phyloP scores from a whole-genome alignment of 2,888 invertebrate species.

The Drosophila trichaetosa region DNA sequence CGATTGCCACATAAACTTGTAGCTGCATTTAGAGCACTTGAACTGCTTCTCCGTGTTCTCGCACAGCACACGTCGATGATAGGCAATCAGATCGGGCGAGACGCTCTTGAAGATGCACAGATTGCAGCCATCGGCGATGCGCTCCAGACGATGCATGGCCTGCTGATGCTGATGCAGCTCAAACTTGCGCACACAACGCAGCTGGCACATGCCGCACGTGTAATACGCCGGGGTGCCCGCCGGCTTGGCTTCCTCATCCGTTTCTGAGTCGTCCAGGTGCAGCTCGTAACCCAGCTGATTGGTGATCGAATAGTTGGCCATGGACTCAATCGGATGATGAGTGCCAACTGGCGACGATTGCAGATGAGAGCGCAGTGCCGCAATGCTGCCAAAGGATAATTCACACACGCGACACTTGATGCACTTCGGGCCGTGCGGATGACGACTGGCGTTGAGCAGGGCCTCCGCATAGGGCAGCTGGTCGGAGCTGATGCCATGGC shows the following conservation, averaged over 20 bases:
- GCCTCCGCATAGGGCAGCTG: constrained; percentile 74
- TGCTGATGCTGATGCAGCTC: constrained; percentile 82
- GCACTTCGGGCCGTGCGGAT: constrained; percentile 77
- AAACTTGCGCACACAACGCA: constrained; percentile 80
- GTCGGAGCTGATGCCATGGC: constrained; percentile 69
- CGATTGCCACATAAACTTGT: constrained; percentile 83
- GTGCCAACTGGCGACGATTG: constrained; percentile 35
- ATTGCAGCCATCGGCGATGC: constrained; percentile 86
- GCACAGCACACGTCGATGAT: constrained; percentile 86
- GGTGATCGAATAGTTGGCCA: constrained; percentile 82
- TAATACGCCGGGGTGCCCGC: constrained; percentile 53
- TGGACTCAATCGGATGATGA: constrained; percentile 61
- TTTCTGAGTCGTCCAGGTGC: constrained; percentile 84
- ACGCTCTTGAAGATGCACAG: constrained; percentile 87
- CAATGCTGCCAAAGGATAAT: constrained; percentile 66
- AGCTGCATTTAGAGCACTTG: constrained; percentile 77
- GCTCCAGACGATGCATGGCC: constrained; percentile 84
- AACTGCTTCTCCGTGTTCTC: constrained; percentile 77
- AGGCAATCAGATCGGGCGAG: constrained; percentile 85
- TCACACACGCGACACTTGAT: constrained; percentile 79
- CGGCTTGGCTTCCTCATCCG: constrained; percentile 77
- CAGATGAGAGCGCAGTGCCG: constrained; percentile 69
- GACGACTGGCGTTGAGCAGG: constrained; percentile 65
- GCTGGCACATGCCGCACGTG: constrained; percentile 78
- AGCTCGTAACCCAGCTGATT: constrained; percentile 83